A percentile compares a stretch with the other conserved stretches of the same genome.
phyloP scores from a whole-genome alignment of 1,140 invertebrate species.

The Anagrus nilaparvatae region DNA sequence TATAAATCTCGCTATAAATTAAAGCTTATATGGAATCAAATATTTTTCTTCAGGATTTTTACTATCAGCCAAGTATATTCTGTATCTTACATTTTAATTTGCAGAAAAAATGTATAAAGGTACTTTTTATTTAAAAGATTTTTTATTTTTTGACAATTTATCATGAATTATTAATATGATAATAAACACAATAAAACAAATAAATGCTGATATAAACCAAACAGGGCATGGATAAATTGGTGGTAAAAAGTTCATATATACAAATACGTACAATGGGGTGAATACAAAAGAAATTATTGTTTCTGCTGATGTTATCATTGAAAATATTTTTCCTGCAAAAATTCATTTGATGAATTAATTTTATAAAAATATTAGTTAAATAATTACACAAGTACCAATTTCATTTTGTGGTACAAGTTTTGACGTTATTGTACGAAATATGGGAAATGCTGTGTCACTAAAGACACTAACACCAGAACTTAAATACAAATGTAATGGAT shows the following conservation, averaged over 20 bases:
- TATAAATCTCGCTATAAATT: too few relatives aligned
- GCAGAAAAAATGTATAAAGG: too few relatives aligned
- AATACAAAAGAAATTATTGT: conserved; percentile 48
- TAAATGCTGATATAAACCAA: conserved; percentile 25
- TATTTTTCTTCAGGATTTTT: too few relatives aligned
- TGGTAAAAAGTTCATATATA: conserved; percentile 41
- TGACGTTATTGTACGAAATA: conserved; percentile 52
- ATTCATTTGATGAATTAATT: conserved; percentile 7
- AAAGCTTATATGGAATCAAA: too few relatives aligned
- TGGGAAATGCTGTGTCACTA: conserved; percentile 45
- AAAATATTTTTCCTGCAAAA: conserved; percentile 48
- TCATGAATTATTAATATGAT: too few relatives aligned
- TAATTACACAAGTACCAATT: conserved; percentile 37
- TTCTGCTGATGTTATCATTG: conserved; percentile 51
- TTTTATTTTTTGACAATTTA: too few relatives aligned
- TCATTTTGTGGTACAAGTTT: conserved; percentile 53
- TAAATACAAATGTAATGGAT: conserved; percentile 55
- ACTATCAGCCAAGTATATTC: too few relatives aligned
- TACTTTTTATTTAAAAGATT: too few relatives aligned
- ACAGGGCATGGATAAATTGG: conserved; percentile 32
- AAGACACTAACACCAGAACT: conserved; percentile 43
- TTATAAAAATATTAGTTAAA: neutral
- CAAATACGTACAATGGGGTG: conserved; percentile 48
- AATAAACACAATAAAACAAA: conserved; percentile 5
- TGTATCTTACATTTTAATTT: too few relatives aligned